These are phyloP conservation scores for Bothrops jararaca DNA, from an alignment of 2,113 vertebrate species.

Conservation along the genomic window DNA sequence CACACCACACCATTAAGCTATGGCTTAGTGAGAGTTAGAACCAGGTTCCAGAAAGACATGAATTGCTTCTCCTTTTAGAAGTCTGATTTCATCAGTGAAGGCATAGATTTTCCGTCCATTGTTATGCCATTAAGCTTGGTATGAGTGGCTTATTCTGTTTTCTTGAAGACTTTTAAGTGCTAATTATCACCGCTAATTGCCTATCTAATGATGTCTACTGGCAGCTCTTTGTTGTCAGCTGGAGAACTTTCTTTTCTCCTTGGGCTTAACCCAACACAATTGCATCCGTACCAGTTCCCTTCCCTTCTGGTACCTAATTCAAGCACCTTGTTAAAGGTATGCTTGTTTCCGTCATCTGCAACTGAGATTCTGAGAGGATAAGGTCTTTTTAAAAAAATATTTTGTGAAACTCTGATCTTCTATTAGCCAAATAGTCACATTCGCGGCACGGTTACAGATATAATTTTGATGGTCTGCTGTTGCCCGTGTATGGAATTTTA, in stretches of 20 bases:
- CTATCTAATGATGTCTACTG: neutral
- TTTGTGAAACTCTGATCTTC: constrained; percentile 33
- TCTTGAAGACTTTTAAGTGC: neutral
- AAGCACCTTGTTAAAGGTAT: neutral
- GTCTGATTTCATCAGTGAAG: neutral
- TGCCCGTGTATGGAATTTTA: neutral
- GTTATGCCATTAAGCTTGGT: neutral
- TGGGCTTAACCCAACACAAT: neutral
- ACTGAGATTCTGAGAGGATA: accelerated
- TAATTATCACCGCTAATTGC: neutral
- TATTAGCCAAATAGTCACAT: constrained; percentile 26
- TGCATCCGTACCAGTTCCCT: neutral
- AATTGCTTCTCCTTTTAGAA: neutral
- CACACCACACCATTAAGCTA: neutral
- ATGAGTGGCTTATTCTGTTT: neutral
- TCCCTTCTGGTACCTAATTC: neutral
- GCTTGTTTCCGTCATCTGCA: neutral
- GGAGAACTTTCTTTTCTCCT: neutral
- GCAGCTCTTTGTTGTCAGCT: neutral
- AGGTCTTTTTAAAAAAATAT: neutral
- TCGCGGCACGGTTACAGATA: constrained; percentile 35
- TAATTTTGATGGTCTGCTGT: neutral
- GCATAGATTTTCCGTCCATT: neutral
- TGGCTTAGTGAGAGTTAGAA: neutral
- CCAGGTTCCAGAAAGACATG: neutral